Evolutionary conservation across 2,888 invertebrate genomes (phyloP).

Genomic region (Macrophya annulata): DNA sequence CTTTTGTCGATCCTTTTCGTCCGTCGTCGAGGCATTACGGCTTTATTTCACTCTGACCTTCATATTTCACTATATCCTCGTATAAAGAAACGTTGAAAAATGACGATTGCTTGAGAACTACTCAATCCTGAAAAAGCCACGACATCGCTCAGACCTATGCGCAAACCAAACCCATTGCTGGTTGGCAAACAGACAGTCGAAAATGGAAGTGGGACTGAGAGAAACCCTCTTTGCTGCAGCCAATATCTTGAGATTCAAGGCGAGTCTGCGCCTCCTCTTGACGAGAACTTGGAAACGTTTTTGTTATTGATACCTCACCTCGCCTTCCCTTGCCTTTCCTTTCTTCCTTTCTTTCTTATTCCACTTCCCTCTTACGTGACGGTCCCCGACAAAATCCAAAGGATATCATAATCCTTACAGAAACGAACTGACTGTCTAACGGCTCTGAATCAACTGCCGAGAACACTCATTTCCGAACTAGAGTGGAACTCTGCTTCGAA

Average conservation of each 20-base stretch:
- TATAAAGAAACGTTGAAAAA: slow-evolving; percentile 23
- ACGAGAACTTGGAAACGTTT: slow-evolving; percentile 21
- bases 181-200: slow-evolving; percentile 45
- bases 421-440: neutral
- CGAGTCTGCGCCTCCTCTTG: slow-evolving; percentile 2
- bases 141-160: slow-evolving; percentile 32
- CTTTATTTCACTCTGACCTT: neutral
- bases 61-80: slow-evolving; percentile 34
- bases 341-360: neutral
- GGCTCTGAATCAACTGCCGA: slow-evolving; percentile 8
- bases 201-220: slow-evolving; percentile 23
- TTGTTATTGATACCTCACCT: slow-evolving; percentile 29
- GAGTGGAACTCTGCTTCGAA: slow-evolving; percentile 1
- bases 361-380: neutral
- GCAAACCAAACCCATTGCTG: slow-evolving; percentile 20
- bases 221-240: slow-evolving; percentile 36
- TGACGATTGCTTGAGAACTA: slow-evolving; percentile 42
- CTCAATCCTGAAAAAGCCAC: slow-evolving; percentile 15
- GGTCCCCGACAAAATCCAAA: neutral
- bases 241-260: slow-evolving; percentile 40
- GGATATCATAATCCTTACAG: slow-evolving; percentile 3
- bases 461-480: slow-evolving; percentile 28
- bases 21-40: neutral
- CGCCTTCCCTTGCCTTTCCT: neutral
- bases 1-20: neutral